Conservation (phyloP, 2,888 invertebrate species). For the Drosophila melanocephala region DNA sequence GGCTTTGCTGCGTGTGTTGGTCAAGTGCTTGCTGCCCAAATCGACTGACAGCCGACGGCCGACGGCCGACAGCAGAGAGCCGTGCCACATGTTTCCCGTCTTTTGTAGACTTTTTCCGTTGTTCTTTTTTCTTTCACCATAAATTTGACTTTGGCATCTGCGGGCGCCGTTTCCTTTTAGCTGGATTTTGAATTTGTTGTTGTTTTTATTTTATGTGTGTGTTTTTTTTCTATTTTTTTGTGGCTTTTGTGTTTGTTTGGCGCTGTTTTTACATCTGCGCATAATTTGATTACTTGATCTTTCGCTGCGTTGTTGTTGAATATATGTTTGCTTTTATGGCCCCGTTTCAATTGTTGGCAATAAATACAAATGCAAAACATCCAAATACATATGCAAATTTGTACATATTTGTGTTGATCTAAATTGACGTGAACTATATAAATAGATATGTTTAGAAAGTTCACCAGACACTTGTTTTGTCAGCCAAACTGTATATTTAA, state of each 20-base stretch:
- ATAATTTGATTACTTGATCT: constrained; percentile 65
- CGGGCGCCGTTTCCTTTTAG: constrained; percentile 38
- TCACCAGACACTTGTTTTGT: constrained; percentile 4
- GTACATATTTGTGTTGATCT: background rate
- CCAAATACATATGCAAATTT: constrained; percentile 13
- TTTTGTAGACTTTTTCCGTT: constrained; percentile 48
- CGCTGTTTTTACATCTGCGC: constrained; percentile 46
- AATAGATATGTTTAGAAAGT: constrained; percentile 4
- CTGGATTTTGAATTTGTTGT: constrained; percentile 46
- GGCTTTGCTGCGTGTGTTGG: constrained; percentile 45
- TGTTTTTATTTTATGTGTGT: constrained; percentile 10
- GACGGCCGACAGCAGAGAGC: constrained; percentile 22
- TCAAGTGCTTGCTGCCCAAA: constrained; percentile 60
- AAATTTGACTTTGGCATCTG: constrained; percentile 70
- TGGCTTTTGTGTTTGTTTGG: constrained; percentile 26
- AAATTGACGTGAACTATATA: constrained; percentile 23
- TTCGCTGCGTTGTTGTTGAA: constrained; percentile 32
- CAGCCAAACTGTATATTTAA: background rate
- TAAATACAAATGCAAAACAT: constrained; percentile 26
- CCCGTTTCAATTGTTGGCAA: constrained; percentile 41
- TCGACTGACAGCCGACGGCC: constrained; percentile 25
- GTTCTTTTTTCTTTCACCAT: constrained; percentile 23
- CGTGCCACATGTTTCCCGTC: constrained; percentile 67
- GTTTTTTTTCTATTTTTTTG: constrained; percentile 4
- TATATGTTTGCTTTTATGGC: constrained; percentile 49